Percentiles rank a stretch among this genome's conserved stretches.
Conservation (phyloP, 2,888 invertebrate genomes). For the Apoda limacodes region DNA sequence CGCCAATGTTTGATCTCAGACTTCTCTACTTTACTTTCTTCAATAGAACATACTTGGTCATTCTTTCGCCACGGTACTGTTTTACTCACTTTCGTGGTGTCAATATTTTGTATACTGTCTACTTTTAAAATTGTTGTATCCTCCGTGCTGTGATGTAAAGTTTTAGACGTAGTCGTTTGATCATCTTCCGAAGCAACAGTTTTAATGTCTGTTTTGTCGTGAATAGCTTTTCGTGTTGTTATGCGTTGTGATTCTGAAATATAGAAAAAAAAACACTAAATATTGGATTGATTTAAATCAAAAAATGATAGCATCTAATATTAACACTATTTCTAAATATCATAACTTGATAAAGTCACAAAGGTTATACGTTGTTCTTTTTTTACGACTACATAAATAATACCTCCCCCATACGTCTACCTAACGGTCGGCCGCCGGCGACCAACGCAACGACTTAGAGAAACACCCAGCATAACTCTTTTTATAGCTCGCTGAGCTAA, state of each 20-base stretch:
- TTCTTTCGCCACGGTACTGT: slow-evolving; percentile 49
- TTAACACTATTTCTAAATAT: no score
- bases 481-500: no score
- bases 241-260: slow-evolving; percentile 43
- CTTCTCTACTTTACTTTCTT: slow-evolving; percentile 20
- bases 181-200: slow-evolving; percentile 24
- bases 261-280: slow-evolving; percentile 12
- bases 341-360: no score
- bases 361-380: no score
- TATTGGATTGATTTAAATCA: no score
- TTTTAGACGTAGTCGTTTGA: slow-evolving; percentile 25
- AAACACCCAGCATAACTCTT: no score
- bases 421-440: no score
- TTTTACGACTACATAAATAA: no score
- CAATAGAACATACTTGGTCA: slow-evolving; percentile 20
- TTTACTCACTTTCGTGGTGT: slow-evolving; percentile 30
- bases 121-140: slow-evolving; percentile 48
- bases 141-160: slow-evolving; percentile 44
- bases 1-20: slow-evolving; percentile 32
- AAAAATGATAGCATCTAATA: no score
- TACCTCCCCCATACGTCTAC: no score
- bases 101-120: slow-evolving; percentile 36
- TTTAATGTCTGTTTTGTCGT: slow-evolving; percentile 35
- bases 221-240: slow-evolving; percentile 29
- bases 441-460: no score